Evolutionary conservation across 2,113 vertebrate genomes (phyloP).

Genomic region (Leptodactylus fuscus): DNA sequence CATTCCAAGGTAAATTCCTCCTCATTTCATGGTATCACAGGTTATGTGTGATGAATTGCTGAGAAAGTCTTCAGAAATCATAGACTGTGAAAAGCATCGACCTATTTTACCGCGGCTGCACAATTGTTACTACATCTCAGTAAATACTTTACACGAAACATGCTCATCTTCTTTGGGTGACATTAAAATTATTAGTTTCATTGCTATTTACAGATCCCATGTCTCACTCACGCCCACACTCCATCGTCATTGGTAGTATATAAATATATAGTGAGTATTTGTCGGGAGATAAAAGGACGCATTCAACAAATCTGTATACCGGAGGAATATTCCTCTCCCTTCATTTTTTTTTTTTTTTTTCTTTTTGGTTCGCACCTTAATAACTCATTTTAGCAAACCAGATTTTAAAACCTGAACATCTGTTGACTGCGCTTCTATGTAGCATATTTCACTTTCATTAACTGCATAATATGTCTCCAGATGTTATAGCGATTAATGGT

Average conservation of each 20-base stretch:
- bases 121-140: conserved; percentile 7
- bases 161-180: conserved; percentile 9
- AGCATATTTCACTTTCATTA: conserved; percentile 3
- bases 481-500: not conserved
- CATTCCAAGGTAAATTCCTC: not conserved
- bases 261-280: conserved; percentile 33
- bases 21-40: not conserved
- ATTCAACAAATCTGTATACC: not conserved
- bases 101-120: not conserved
- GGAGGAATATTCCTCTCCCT: not conserved
- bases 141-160: not conserved
- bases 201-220: conserved; percentile 23
- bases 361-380: conserved; percentile 13
- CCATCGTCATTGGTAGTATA: not conserved
- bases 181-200: conserved; percentile 35
- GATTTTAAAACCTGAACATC: conserved; percentile 11
- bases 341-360: not conserved
- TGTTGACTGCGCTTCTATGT: not conserved
- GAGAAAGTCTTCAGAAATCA: not conserved
- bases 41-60: not conserved
- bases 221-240: conserved; percentile 42
- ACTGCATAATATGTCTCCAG: conserved; percentile 19
- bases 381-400: conserved; percentile 18
- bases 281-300: not conserved
- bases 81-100: not conserved